phyloP scores from a whole-genome alignment of 1,140 invertebrate genomes.

The Atta texana region DNA sequence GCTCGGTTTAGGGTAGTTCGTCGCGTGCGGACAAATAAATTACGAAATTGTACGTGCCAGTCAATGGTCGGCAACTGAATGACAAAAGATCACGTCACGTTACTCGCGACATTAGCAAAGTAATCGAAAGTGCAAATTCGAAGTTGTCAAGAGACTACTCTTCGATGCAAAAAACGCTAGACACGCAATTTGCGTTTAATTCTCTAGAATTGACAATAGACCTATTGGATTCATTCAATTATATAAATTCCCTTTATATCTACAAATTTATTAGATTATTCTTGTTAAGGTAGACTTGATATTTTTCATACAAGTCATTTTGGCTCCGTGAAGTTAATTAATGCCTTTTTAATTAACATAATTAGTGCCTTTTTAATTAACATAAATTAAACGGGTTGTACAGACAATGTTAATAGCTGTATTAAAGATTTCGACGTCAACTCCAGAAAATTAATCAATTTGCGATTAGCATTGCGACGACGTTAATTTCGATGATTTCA shows the following conservation, averaged over 20 bases:
- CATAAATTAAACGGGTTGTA: no score
- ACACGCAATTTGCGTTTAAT: conserved; percentile 1
- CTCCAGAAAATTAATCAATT: background rate
- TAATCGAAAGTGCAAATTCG: conserved; percentile 24
- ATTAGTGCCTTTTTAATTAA: no score
- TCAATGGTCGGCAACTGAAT: conserved; percentile 15
- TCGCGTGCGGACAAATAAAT: conserved; percentile 17
- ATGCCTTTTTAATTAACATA: no score
- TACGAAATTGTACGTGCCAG: conserved; percentile 10
- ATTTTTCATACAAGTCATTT: no score
- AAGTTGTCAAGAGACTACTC: background rate
- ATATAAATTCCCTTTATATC: no score
- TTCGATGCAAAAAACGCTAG: background rate
- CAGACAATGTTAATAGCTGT: no score
- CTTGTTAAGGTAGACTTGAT: no score
- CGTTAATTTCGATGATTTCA: conserved; percentile 4
- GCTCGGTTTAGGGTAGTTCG: background rate
- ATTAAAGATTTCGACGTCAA: no score
- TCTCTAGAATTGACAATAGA: no score
- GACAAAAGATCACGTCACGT: conserved; percentile 38
- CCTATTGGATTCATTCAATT: no score
- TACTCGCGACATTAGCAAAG: conserved; percentile 16
- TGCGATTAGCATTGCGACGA: conserved; percentile 17
- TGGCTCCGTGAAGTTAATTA: no score
- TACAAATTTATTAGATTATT: no score